Percentiles rank a stretch among this genome's conserved stretches.
phyloP scores from a whole-genome alignment of 2,113 vertebrate species.

The Rhombomys opimus region DNA sequence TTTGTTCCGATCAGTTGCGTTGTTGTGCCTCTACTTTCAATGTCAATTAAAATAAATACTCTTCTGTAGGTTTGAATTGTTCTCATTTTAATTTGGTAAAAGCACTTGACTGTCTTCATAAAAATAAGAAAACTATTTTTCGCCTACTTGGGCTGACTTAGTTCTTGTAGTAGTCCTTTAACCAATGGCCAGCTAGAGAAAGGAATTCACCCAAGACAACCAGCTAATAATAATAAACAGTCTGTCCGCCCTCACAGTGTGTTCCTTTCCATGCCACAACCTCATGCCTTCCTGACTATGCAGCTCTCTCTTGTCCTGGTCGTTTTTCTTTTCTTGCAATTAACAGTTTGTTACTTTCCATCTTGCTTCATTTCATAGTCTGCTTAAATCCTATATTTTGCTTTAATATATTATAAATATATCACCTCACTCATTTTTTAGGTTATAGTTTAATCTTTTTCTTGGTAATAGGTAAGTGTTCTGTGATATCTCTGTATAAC shows the following conservation, averaged over 20 bases:
- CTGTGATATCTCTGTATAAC: neutral
- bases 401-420: constrained; percentile 14
- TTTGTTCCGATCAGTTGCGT: neutral
- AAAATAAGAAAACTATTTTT: neutral
- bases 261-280: neutral
- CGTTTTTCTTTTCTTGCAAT: constrained; percentile 7
- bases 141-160: neutral
- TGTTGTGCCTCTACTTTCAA: neutral
- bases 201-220: constrained; percentile 3
- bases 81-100: constrained; percentile 45
- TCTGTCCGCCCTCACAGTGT: neutral
- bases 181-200: neutral
- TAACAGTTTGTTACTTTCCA: neutral
- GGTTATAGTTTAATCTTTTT: constrained; percentile 18
- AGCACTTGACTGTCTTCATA: neutral
- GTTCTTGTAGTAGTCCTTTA: neutral
- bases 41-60: constrained; percentile 31
- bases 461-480: constrained; percentile 61
- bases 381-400: constrained; percentile 17
- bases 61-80: neutral
- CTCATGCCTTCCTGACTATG: neutral
- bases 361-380: constrained; percentile 57
- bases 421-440: constrained; percentile 37
- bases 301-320: neutral
- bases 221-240: neutral